These are phyloP conservation scores for Amblyraja radiata DNA, from an alignment of 2,797 vertebrate species.

Conservation along the genomic window DNA sequence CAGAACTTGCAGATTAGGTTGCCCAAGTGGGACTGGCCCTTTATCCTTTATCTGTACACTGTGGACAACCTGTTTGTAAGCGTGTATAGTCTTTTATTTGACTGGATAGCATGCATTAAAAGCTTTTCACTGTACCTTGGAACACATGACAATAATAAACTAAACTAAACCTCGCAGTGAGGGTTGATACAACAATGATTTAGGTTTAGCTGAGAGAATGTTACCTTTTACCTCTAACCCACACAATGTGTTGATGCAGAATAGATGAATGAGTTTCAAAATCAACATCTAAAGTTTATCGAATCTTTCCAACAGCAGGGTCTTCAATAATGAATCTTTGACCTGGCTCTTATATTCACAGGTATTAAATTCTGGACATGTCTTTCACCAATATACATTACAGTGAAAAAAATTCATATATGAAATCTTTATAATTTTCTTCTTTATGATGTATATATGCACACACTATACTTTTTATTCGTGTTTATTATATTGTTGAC, in stretches of 20 bases:
- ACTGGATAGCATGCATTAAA: no score
- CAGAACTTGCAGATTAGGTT: no score
- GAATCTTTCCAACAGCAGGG: background rate
- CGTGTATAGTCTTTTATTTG: no score
- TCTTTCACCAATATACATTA: background rate
- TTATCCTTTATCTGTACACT: no score
- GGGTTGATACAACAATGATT: background rate
- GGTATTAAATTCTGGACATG: background rate
- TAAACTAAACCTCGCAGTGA: no score
- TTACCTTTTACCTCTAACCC: background rate
- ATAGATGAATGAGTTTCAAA: background rate
- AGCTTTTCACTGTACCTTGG: no score
- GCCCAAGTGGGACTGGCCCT: no score
- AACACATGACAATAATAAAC: no score
- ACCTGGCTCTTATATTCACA: background rate
- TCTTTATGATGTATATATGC: background rate
- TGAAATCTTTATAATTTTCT: background rate
- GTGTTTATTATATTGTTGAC: no score
- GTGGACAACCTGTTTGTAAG: no score
- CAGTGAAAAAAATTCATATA: background rate
- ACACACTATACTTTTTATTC: no score
- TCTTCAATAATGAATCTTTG: background rate
- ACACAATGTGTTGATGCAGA: no score
- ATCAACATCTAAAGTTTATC: background rate
- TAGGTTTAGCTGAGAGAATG: background rate